Evolutionary conservation across 2,113 vertebrate species (phyloP).

Genomic region (Nothocercus nigrocapillus): DNA sequence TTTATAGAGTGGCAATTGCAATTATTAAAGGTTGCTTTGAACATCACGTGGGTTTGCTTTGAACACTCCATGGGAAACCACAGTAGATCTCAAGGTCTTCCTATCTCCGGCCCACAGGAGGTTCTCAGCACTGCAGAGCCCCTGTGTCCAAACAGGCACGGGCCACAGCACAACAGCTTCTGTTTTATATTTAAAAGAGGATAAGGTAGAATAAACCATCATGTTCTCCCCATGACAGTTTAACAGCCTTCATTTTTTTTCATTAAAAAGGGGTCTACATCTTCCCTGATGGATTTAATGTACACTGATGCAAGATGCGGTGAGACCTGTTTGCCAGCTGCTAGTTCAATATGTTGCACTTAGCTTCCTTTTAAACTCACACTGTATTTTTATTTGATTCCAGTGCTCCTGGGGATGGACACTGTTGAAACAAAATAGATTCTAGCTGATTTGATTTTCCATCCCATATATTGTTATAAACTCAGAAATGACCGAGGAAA

Average conservation of each 20-base stretch:
- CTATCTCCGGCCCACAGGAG: not conserved
- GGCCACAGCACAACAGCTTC: not conserved
- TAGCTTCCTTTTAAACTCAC: slow-evolving; percentile 54
- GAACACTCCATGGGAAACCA: not conserved
- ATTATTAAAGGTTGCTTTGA: not conserved
- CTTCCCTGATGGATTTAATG: not conserved
- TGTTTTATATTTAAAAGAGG: not conserved
- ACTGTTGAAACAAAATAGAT: slow-evolving; percentile 65
- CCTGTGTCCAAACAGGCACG: too few relatives aligned
- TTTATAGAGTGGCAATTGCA: not conserved
- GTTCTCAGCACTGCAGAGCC: not conserved
- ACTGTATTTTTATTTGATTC: slow-evolving; percentile 66
- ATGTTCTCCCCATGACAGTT: not conserved
- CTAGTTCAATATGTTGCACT: slow-evolving; percentile 30
- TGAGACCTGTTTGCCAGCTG: slow-evolving; percentile 3
- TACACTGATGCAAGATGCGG: not conserved
- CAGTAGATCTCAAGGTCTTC: not conserved
- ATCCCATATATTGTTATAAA: slow-evolving; percentile 70
- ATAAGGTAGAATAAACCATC: not conserved
- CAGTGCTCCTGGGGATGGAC: slow-evolving; percentile 23
- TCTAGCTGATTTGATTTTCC: slow-evolving; percentile 72
- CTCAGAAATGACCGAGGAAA: slow-evolving; percentile 50
- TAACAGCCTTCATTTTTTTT: not conserved
- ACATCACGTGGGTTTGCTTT: not conserved
- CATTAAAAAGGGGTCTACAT: not conserved